Base-by-base conservation (phyloP, 1,140 invertebrate genomes). In the Uloborus diversus region DNA sequence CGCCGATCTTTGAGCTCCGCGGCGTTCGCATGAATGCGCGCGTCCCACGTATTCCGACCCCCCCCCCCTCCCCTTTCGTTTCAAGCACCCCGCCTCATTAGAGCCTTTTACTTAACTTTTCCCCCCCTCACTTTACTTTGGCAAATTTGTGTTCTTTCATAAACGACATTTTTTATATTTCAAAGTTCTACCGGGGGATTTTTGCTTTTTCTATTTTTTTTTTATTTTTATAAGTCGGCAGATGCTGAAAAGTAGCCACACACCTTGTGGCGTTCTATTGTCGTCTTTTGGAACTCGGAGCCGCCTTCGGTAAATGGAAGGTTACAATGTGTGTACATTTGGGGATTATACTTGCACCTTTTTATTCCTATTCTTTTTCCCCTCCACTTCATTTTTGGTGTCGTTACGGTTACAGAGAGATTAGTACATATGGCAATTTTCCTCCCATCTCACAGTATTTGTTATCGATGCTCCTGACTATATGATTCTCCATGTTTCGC, bases 21-120 rank as follows among this genome's bases (percentile, higher is more conserved):
- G 42, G 25, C 64, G 32, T 56, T 30, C 27, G 37, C 69, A 61
- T 73, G 69, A 61, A 35, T 61, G 47, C 33, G 30, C 59, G 4
- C n/a, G 53, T 4, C 32, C n/a, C 27, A 25, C n/a, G n/a, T n/a
- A n/a, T n/a, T n/a, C 37, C 42, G 32, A n/a, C 0, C 32, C 25
- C 59, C 59, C 37, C 32, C 9, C 14, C 20, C 20, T 25, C 56
- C 33, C 27, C 42, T 20, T 76, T 65, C 59, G 59, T 56, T 61
- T 49, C 33, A 62, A 62, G 70, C 57, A 73, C 42, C 59, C 47
- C 71, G 71, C 33, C 71, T 75, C 71, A 75, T 78, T 78, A 78
- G 73, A 78, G 61, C 23, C 23, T 64, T 64, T 64, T 49, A 47
- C 25, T 35, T 42, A 14, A 30, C 33, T 49, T 28, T 37, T 20